Evolutionary conservation across 2,113 vertebrate genomes (phyloP), one percentile per base, ranked within the genome.

Genomic region (Pluvialis apricaria): DNA sequence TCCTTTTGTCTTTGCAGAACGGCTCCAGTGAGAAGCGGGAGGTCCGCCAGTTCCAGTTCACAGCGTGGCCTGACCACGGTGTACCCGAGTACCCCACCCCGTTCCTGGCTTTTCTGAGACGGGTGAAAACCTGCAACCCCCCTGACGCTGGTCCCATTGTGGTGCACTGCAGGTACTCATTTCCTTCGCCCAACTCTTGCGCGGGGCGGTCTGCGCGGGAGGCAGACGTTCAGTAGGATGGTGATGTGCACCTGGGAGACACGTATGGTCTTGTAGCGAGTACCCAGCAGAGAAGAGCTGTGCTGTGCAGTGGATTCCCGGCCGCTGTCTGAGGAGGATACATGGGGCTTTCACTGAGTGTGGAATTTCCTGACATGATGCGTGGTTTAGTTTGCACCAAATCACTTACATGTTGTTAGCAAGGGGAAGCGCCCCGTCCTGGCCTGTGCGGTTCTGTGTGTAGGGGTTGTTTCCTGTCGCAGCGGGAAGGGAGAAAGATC

Each of bases 21-120:
- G 99, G 99, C 65, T 99, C 99, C 13, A 99, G 99, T 4, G 99
- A 99, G 98, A 99, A 99, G 95, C 98, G 99, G 2, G 99, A 99
- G 91, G 99, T 99, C 13, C 99, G 99, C 51, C 99, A 99, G 98
- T 99, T 99, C 98, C 99, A 99, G 98, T 99, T 99, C 97, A 99
- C 99, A 0, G 99, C 99, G 0, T 99, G 99, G 99, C 99, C 99
- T 0, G 99, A 99, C 97, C 99, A 99, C 3, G 99, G 99, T 0
- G 99, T 99, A 2, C 99, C 99, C 0, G 99, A 99, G 93, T 99
- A 99, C 83, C 99, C 99, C 3, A 99, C 99, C 0, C 99, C 99
- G 0, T 99, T 99, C 98, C 97, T 99, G 97, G 99, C 99, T 28
- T 99, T 99, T 95, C 98, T 99, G 62, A 98, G 99, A 38, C 96